These are phyloP conservation scores for Aphelinus atriplicis DNA, from an alignment of 1,140 invertebrate genomes.

Conservation along the genomic window DNA sequence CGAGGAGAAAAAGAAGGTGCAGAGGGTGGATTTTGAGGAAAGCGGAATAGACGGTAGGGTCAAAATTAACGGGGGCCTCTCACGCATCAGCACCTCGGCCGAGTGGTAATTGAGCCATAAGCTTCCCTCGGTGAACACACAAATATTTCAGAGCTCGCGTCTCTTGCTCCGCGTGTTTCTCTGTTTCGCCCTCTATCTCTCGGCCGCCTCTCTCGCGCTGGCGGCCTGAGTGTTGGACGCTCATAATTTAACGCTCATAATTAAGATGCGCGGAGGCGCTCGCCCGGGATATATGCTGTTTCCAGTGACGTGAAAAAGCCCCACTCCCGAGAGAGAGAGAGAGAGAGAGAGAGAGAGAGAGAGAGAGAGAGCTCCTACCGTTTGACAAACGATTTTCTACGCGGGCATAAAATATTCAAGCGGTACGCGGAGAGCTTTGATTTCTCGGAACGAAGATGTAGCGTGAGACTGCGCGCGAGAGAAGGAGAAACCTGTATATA, in stretches of 20 bases:
- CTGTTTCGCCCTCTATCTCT: constrained; percentile 3
- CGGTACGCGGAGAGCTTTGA: constrained; percentile 1
- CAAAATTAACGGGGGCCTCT: neutral
- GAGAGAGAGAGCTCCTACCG: constrained; percentile 1
- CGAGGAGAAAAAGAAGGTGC: no score
- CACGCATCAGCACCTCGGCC: neutral
- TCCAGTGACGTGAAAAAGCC: neutral
- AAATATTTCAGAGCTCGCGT: constrained; percentile 17
- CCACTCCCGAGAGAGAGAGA: no score
- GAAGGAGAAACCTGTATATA: no score
- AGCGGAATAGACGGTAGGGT: no score
- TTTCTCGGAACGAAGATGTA: constrained; percentile 24
- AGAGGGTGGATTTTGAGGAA: no score
- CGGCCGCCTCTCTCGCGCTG: neutral
- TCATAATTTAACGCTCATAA: constrained; percentile 35
- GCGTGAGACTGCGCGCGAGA: neutral
- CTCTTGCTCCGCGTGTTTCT: neutral
- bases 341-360: no score
- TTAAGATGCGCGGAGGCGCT: constrained; percentile 29
- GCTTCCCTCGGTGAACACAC: constrained; percentile 9
- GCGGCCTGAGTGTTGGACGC: neutral
- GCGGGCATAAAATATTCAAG: neutral
- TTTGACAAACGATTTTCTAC: constrained; percentile 37
- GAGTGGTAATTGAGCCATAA: constrained; percentile 35
- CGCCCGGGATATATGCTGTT: no score